Conservation (phyloP, 2,888 invertebrate genomes). For the Hydrotaea cyrtoneurina region DNA sequence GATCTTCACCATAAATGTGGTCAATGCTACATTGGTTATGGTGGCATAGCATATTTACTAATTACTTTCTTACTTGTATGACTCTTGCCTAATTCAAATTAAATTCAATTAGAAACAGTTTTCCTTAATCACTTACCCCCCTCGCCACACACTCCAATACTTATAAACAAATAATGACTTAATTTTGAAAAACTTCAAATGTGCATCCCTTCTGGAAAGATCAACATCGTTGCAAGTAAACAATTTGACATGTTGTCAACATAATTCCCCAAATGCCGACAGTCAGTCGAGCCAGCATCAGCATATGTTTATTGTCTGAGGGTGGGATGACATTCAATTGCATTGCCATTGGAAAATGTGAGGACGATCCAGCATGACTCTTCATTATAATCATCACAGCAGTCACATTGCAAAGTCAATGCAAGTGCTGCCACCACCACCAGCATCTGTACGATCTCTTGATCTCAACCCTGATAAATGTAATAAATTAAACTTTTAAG, state of each 20-base stretch:
- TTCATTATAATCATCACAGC: too few species aligned
- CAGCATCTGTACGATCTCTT: background rate
- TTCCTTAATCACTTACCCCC: too few species aligned
- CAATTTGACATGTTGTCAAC: conserved; percentile 26
- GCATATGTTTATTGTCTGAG: conserved; percentile 9
- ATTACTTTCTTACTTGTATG: too few species aligned
- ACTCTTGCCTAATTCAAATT: background rate
- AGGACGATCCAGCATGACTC: background rate
- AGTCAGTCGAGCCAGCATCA: background rate
- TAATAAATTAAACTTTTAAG: conserved; percentile 30
- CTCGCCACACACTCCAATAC: background rate
- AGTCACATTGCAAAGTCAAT: background rate
- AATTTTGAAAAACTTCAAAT: background rate
- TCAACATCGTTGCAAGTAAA: background rate
- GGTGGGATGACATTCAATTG: background rate
- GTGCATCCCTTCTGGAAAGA: background rate
- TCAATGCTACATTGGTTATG: too few species aligned
- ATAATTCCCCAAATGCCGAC: background rate
- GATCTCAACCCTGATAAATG: conserved; percentile 13
- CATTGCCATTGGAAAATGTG: background rate
- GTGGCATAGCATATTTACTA: too few species aligned
- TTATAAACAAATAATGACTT: background rate
- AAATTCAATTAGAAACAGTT: background rate
- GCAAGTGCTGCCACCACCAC: background rate
- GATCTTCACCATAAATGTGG: too few species aligned